Evolutionary conservation across 2,797 vertebrate genomes (phyloP), one percentile per base, ranked within the genome.

Genomic region (Channa striata): DNA sequence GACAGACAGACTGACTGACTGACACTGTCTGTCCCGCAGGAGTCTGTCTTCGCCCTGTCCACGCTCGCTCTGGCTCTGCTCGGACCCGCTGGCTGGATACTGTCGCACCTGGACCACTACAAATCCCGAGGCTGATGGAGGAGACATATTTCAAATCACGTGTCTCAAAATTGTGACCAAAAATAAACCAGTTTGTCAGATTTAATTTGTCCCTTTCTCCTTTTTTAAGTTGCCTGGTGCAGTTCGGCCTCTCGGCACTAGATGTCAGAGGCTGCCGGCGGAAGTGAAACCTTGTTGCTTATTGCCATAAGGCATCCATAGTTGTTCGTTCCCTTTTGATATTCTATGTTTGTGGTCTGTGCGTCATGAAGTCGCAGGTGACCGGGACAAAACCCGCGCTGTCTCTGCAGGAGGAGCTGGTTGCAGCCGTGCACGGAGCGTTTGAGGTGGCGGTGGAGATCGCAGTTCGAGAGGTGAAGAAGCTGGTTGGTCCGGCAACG

Each of bases 401-500:
- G 20, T 89, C 78, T 30, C 72, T 94, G 11, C 86, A 90, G 11
- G 87, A 92, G 16, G 91, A 93, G 76, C 90, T 94, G 0, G 76
- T 88, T 0, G 86, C 90, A 1, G 91, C 91, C 0, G 91, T 94
- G 9, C 92, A 90, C 1, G 86, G 88, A 6, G 93, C 93, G 0
- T 93, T 94, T 52, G 89, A 93, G 7, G 91, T 92, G 67, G 94
- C 93, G 0, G 88, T 94, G 59, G 89, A 94, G 72, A 86, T 94
- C 25, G 91, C 91, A 0, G 88, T 93, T 0, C 63, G 87, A 5
- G 89, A 94, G 79, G 86, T 94, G 59, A 87, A 78, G 3, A 89
- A 88, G 42, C 76, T 94, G 2, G 67, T 93, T 0, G 68, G 80
- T 25, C 85, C 85, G 63, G 84, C 86, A 0, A 66, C 91, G 0